Percentiles rank a stretch among this genome's conserved stretches.
These are phyloP conservation scores for Vanessa atalanta DNA, from an alignment of 1,140 invertebrate species.

Conservation along the genomic window DNA sequence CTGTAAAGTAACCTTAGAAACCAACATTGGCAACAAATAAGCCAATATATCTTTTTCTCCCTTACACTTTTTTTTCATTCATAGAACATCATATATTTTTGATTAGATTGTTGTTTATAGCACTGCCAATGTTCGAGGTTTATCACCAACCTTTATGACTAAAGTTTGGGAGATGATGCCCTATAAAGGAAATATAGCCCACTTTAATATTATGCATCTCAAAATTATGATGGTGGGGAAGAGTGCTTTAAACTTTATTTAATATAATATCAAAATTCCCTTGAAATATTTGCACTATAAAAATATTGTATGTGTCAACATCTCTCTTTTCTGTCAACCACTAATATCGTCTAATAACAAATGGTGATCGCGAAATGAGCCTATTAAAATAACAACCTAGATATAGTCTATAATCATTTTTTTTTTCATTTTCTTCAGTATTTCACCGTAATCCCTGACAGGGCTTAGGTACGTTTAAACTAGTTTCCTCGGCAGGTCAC, in stretches of 20 bases:
- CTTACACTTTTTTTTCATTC: background rate
- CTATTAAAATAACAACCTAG: background rate
- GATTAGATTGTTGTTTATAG: conserved; percentile 27
- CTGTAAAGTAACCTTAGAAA: too few species aligned
- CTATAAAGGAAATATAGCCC: conserved; percentile 4
- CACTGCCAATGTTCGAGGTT: conserved; percentile 4
- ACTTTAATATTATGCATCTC: conserved; percentile 8
- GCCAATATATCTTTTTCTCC: background rate
- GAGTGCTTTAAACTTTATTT: background rate
- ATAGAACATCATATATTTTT: conserved; percentile 31
- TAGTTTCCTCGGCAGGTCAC: conserved; percentile 11
- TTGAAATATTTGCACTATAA: background rate
- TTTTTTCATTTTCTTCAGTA: background rate
- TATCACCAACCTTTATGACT: conserved; percentile 26
- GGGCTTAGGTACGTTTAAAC: background rate
- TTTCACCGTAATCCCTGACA: background rate
- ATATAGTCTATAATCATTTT: background rate
- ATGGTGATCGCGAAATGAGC: too few species aligned
- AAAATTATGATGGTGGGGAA: background rate
- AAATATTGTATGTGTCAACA: background rate
- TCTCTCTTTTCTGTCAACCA: too few species aligned
- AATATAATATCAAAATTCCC: background rate
- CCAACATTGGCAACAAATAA: background rate
- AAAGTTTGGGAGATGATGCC: conserved; percentile 16
- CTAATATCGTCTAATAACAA: too few species aligned